Evolutionary conservation across 1,140 invertebrate genomes (phyloP), one percentile per base, ranked within the genome.

Genomic region (Vanessa tameamea): DNA sequence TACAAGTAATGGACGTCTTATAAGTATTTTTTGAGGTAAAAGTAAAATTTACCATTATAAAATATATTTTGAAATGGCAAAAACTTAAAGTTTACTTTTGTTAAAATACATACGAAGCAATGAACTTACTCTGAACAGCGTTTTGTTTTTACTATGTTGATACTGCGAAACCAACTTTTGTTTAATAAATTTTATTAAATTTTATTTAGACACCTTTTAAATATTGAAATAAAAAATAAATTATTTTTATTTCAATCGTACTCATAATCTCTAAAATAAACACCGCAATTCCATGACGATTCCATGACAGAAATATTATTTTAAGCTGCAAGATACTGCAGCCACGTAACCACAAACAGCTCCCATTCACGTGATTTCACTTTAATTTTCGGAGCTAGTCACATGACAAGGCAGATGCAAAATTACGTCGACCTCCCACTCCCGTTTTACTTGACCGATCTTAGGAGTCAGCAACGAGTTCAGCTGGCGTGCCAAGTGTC

Each of bases 341-440:
- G 47, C 47, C n/a, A 12, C 1, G 11, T 48, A 65, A 48, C 64
- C 47, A 48, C 64, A 47, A 65, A 47, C 64, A 50, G 47, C 47
- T 23, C 20, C 64, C 47, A 65, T 65, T 65, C 64, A 47, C 37
- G 47, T 65, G 64, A 65, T 47, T 37, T 65, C 37, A 47, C 64
- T 65, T 65, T 65, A 65, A 65, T 65, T 65, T 65, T 65, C 64
- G 47, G 48, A 66, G 13, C 47, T 51, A 26, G 48, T 47, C 37
- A 23, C 63, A 20, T 64, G 67, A 47, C 16, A 69, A 15, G 16
- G 67, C 43, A 47, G 15, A 59, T 43, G 43, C 43, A 51, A 59
- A 47, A 69, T 69, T 59, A 47, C n/a, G 15, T 23, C 16, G 67
- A 59, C 67, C 67, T 69, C 67, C 67, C 50, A 51, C 51, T 7